A percentile compares a stretch with the other conserved stretches of the same genome.
Evolutionary conservation across 2,888 invertebrate genomes (phyloP).

Genomic region (Dione juno): DNA sequence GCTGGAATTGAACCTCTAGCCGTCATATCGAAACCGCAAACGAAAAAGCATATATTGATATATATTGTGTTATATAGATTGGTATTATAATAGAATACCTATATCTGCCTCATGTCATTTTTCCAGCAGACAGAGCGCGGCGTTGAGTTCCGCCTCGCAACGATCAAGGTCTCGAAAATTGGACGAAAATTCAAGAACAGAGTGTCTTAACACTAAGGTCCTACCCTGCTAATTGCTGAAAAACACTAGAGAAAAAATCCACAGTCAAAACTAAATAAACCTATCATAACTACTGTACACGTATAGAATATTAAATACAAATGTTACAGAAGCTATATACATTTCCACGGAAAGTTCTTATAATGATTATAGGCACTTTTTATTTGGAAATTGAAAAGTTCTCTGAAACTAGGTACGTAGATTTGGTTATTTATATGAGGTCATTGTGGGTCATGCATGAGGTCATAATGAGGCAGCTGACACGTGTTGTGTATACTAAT

Average conservation of each 20-base stretch:
- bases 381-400: constrained; percentile 33
- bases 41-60: too few species aligned
- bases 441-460: neutral
- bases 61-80: too few species aligned
- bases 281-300: neutral
- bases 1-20: too few species aligned
- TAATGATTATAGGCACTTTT: neutral
- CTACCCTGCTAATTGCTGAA: too few species aligned
- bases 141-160: too few species aligned
- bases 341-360: constrained; percentile 18
- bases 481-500: neutral
- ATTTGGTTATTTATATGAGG: neutral
- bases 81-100: too few species aligned
- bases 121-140: too few species aligned
- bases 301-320: constrained; percentile 6
- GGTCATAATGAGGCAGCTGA: neutral
- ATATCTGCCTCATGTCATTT: too few species aligned
- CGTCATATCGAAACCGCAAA: too few species aligned
- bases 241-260: neutral
- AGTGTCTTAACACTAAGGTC: too few species aligned
- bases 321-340: constrained; percentile 4
- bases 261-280: neutral
- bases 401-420: neutral
- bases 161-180: too few species aligned
- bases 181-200: too few species aligned